Evolutionary conservation across 2,797 vertebrate genomes (phyloP), one percentile per base, ranked within the genome.

Genomic region (Hozukius guyotensis): DNA sequence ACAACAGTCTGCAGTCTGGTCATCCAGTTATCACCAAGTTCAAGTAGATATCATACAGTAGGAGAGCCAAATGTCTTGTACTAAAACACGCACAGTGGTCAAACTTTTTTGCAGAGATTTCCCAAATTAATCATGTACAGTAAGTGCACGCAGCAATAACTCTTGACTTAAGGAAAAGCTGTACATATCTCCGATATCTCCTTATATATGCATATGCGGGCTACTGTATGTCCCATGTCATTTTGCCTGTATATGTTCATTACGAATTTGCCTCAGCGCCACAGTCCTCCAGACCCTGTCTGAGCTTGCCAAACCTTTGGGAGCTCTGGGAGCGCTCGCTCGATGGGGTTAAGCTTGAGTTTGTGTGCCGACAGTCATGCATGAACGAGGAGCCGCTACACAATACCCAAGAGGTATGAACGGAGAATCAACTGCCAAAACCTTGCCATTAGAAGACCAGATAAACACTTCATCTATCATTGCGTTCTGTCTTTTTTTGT

Each of bases 361-460:
- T 87, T 84, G 86, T 89, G 88, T 77, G 84, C 75, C 75, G 80
- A 91, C 92, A 92, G 89, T 93, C 90, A 87, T 80, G 88, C 92
- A 79, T 87, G 87, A 89, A 87, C 32, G 62, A 83, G 83, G 83
- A 88, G 84, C 88, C 71, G 77, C 87, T 87, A 52, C 84, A 87
- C 80, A 80, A 91, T 77, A 86, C 90, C 87, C 89, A 38, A 64
- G 78, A 91, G 87, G 85, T 89, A 86, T 69, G 77, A 72, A 83
- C 72, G 72, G 72, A 84, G 90, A 80, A 88, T 87, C 83, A 82
- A 80, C 80, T 87, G 87, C 86, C 88, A 88, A 85, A 87, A 82
- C 69, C 64, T 55, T 72, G 71, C 78, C 80, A 84, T 88, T 88
- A 88, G 64, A 84, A 69, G 71, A 86, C 18, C 65, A 74, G 72